Percentiles rank a stretch among this genome's conserved stretches.
phyloP scores from a whole-genome alignment of 2,888 invertebrate genomes.

The Lepidochrysops patricia region DNA sequence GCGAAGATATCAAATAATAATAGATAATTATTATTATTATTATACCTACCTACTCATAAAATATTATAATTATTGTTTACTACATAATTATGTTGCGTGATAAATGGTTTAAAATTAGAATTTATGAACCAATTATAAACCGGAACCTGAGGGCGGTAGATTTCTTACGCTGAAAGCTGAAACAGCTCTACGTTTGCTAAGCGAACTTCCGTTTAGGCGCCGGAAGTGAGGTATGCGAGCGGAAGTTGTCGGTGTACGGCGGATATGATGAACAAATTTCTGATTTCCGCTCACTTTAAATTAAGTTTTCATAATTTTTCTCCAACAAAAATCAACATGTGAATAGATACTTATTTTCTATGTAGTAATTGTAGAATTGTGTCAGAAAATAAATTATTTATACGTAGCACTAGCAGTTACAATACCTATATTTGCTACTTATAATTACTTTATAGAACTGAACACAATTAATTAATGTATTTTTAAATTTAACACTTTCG shows the following conservation, averaged over 20 bases:
- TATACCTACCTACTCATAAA: background rate
- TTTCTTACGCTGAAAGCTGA: slow-evolving; percentile 12
- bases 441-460: no score
- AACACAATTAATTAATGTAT: no score
- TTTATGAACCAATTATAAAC: slow-evolving; percentile 13
- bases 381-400: no score
- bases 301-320: slow-evolving; percentile 31
- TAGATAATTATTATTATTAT: no score
- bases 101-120: slow-evolving; percentile 2
- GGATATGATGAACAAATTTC: slow-evolving; percentile 66
- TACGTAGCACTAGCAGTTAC: background rate
- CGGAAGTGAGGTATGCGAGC: slow-evolving; percentile 38
- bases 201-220: slow-evolving; percentile 20
- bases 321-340: background rate
- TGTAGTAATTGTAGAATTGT: no score
- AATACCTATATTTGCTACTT: no score
- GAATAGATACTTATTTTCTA: background rate
- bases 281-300: slow-evolving; percentile 46
- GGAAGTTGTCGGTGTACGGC: slow-evolving; percentile 53
- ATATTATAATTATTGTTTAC: background rate
- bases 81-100: background rate
- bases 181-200: slow-evolving; percentile 17
- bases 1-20: no score
- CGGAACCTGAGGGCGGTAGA: slow-evolving; percentile 4
- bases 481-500: no score